These are phyloP conservation scores for Microctonus hyperodae DNA, from an alignment of 2,888 invertebrate genomes.

Conservation along the genomic window DNA sequence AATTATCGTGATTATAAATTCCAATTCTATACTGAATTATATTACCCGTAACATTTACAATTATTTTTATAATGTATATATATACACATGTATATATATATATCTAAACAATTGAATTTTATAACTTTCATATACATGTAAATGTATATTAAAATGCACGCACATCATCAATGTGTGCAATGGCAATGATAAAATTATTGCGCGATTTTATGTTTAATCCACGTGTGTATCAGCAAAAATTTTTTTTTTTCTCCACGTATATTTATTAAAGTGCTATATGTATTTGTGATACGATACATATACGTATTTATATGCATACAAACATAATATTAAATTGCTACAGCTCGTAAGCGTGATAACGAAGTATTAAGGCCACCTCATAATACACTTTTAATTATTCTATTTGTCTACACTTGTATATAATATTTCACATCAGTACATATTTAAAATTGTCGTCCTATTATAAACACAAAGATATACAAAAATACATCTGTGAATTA, in stretches of 20 bases:
- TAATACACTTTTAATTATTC: conserved; percentile 60
- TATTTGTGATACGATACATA: conserved; percentile 7
- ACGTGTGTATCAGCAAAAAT: not conserved
- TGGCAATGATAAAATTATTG: conserved; percentile 20
- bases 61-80: too few relatives aligned
- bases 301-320: conserved; percentile 9
- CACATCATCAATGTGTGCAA: not conserved
- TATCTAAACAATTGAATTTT: not conserved
- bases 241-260: not conserved
- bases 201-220: conserved; percentile 1
- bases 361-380: conserved; percentile 34
- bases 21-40: not conserved
- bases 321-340: not conserved
- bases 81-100: too few relatives aligned
- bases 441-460: not conserved
- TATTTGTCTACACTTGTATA: conserved; percentile 46
- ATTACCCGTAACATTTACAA: not conserved
- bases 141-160: not conserved
- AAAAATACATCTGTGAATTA: not conserved
- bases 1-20: not conserved
- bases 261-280: not conserved
- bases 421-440: not conserved
- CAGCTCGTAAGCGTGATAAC: conserved; percentile 28
- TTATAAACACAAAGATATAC: too few relatives aligned
- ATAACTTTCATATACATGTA: not conserved